Conservation (phyloP, 2,888 invertebrate genomes). For the Arrhopalites spinosus region DNA sequence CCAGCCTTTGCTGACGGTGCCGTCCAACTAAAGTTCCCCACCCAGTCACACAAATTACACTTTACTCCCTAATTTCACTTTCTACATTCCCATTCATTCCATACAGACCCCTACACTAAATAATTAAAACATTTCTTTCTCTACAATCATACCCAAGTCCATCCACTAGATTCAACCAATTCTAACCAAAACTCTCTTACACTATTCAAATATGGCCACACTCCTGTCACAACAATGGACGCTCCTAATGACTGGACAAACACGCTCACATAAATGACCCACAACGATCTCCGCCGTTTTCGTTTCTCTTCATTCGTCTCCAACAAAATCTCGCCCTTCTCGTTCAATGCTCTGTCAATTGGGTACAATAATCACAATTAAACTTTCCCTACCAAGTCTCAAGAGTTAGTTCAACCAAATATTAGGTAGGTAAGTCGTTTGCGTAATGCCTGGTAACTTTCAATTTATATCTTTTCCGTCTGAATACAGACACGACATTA, state of each 20-base stretch:
- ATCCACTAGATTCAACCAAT: not conserved
- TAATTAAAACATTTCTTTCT: not conserved
- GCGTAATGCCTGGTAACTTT: too few relatives aligned
- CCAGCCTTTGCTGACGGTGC: constrained; percentile 77
- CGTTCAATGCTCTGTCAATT: constrained; percentile 10
- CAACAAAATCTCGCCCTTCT: constrained; percentile 58
- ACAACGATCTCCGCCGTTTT: constrained; percentile 77
- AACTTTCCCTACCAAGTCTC: too few relatives aligned
- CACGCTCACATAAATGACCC: constrained; percentile 85
- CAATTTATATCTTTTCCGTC: too few relatives aligned
- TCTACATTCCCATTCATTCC: not conserved
- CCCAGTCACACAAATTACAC: constrained; percentile 22
- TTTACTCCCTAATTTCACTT: not conserved
- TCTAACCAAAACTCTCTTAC: constrained; percentile 61
- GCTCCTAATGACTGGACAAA: constrained; percentile 87
- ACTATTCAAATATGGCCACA: constrained; percentile 86
- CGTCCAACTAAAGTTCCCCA: constrained; percentile 69
- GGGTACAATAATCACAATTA: too few relatives aligned
- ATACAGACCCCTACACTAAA: too few relatives aligned
- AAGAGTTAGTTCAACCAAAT: too few relatives aligned
- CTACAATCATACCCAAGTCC: too few relatives aligned
- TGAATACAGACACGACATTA: too few relatives aligned
- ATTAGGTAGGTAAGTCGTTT: too few relatives aligned
- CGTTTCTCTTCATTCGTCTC: constrained; percentile 71
- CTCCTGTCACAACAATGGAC: constrained; percentile 83